A percentile compares a stretch with the other conserved stretches of the same genome.
Conservation (phyloP, 2,888 invertebrate species). For the Argyra leucocephala region DNA sequence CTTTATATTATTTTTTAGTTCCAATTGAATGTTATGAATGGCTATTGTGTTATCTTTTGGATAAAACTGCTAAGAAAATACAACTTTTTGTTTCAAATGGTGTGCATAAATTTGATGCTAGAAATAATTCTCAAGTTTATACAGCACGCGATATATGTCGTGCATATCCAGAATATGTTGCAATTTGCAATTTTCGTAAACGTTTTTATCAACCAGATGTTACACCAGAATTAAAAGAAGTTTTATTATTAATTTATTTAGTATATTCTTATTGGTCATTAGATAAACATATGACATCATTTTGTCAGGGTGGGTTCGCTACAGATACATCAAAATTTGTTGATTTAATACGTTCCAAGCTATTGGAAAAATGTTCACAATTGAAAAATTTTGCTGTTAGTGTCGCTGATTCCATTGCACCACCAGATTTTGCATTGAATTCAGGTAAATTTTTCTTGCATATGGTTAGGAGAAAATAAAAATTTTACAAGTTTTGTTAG, state of each 20-base stretch:
- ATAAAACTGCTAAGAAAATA: conserved; percentile 56
- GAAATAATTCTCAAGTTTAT: conserved; percentile 74
- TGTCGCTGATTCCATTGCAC: conserved; percentile 76
- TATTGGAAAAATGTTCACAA: conserved; percentile 57
- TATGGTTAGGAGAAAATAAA: not conserved
- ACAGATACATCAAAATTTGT: conserved; percentile 47
- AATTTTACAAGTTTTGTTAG: too few relatives aligned
- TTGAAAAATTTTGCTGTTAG: conserved; percentile 67
- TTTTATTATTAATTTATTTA: conserved; percentile 47
- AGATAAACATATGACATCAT: conserved; percentile 60
- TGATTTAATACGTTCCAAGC: conserved; percentile 53
- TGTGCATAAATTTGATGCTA: conserved; percentile 62
- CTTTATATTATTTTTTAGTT: conserved; percentile 47
- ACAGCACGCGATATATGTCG: conserved; percentile 63
- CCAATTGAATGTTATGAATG: conserved; percentile 67
- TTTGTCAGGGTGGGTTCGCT: conserved; percentile 55
- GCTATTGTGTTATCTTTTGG: conserved; percentile 71
- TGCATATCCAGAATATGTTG: conserved; percentile 66
- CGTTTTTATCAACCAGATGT: conserved; percentile 37
- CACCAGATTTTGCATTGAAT: conserved; percentile 80
- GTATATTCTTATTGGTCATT: conserved; percentile 52
- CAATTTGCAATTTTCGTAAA: conserved; percentile 39
- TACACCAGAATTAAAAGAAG: conserved; percentile 32
- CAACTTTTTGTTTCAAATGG: conserved; percentile 49
- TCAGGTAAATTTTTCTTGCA: conserved; percentile 42